These are phyloP conservation scores for Lacerta viridis DNA, from an alignment of 2,797 vertebrate species.

Conservation along the genomic window DNA sequence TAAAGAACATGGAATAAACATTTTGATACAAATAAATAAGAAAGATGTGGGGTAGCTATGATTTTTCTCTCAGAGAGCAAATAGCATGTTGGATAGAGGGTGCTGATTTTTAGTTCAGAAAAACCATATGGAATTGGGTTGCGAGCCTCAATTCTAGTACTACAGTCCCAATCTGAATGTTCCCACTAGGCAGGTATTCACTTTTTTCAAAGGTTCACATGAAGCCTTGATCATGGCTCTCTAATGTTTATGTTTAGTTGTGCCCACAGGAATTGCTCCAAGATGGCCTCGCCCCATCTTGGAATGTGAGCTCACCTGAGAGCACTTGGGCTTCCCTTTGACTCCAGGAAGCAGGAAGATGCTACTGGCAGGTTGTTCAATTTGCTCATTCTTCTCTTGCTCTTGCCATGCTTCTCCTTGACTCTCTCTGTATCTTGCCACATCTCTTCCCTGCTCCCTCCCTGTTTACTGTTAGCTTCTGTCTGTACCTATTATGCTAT, in stretches of 20 bases:
- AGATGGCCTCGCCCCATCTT: not conserved
- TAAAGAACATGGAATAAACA: too few species aligned
- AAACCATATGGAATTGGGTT: not conserved
- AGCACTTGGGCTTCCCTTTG: not conserved
- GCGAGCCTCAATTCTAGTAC: not conserved
- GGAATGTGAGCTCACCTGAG: not conserved
- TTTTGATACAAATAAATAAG: too few species aligned
- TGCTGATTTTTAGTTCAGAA: not conserved
- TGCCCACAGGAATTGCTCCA: not conserved
- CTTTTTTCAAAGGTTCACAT: not conserved
- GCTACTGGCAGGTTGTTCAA: not conserved
- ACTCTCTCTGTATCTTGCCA: not conserved
- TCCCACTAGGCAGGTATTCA: too few species aligned
- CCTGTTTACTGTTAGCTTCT: not conserved
- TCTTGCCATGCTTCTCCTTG: not conserved
- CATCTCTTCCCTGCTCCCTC: not conserved
- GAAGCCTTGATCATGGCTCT: not conserved
- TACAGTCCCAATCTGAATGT: not conserved
- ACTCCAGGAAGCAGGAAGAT: not conserved
- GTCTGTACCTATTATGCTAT: not conserved
- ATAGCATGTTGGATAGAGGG: not conserved
- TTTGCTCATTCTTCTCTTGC: not conserved
- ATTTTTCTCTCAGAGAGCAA: not conserved
- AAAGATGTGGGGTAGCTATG: not conserved
- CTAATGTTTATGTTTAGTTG: not conserved